Conservation (phyloP, 2,888 invertebrate species). For the Linnaemya vulpina region DNA sequence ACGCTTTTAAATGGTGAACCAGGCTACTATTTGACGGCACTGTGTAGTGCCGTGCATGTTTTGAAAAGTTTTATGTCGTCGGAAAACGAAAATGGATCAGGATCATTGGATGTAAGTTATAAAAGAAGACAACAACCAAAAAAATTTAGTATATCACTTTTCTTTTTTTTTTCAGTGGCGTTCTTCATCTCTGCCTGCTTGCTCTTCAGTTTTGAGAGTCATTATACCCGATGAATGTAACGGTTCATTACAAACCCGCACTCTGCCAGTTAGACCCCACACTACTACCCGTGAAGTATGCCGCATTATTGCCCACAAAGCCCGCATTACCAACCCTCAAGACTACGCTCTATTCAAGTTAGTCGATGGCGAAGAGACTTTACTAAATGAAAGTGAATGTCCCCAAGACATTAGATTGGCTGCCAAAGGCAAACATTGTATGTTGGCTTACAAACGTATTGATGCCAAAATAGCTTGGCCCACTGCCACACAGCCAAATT, state of each 20-base stretch:
- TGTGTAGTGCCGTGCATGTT: constrained; percentile 92
- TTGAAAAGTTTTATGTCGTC: constrained; percentile 83
- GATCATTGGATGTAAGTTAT: constrained; percentile 82
- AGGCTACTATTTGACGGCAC: constrained; percentile 96
- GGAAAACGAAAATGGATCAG: constrained; percentile 81
- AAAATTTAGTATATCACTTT: not conserved
- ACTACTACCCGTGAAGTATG: constrained; percentile 97
- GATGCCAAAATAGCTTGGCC: constrained; percentile 99
- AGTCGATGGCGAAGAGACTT: constrained; percentile 95
- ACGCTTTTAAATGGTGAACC: constrained; percentile 96
- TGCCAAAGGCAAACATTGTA: constrained; percentile 91
- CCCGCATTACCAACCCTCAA: constrained; percentile 97
- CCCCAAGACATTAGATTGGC: constrained; percentile 93
- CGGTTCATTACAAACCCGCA: constrained; percentile 95
- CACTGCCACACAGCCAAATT: constrained; percentile 79
- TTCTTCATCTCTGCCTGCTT: constrained; percentile 84
- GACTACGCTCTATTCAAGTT: constrained; percentile 96
- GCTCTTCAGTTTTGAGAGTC: constrained; percentile 92
- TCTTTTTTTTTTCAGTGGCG: constrained; percentile 82
- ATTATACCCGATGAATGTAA: constrained; percentile 97
- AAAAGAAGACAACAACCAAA: not conserved
- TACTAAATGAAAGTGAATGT: constrained; percentile 93
- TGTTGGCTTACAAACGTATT: constrained; percentile 96
- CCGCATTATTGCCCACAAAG: constrained; percentile 96
- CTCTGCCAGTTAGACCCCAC: constrained; percentile 95